Percentiles rank a stretch among this genome's conserved stretches.
Evolutionary conservation across 2,888 invertebrate genomes (phyloP).

Genomic region (Oscheius sp.): DNA sequence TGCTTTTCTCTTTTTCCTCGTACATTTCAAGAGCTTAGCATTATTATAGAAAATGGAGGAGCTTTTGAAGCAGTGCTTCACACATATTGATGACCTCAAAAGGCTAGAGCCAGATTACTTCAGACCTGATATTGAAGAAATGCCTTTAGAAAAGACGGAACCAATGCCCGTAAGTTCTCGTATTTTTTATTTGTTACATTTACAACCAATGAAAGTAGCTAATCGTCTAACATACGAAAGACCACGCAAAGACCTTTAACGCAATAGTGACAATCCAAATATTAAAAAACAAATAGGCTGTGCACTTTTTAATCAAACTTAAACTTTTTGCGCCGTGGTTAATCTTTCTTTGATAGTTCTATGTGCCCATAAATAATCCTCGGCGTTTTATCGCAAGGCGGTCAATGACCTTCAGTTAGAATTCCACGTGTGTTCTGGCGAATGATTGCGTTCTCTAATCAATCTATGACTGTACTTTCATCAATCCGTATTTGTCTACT

Average conservation of each 20-base stretch:
- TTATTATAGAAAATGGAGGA: too few species aligned
- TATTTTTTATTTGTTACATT: too few species aligned
- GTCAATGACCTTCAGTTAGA: conserved; percentile 5
- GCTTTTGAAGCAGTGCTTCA: conserved; percentile 8
- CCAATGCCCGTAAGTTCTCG: not conserved
- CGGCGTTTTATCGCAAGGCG: conserved; percentile 12
- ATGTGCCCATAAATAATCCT: conserved; percentile 10
- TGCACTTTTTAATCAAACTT: too few species aligned
- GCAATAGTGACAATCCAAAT: too few species aligned
- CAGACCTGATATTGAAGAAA: not conserved
- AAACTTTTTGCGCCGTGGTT: too few species aligned
- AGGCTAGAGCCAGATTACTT: conserved; percentile 25
- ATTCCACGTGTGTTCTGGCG: not conserved
- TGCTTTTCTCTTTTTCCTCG: too few species aligned
- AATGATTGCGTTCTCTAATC: not conserved
- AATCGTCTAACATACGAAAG: too few species aligned
- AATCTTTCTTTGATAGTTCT: not conserved
- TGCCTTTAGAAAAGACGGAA: not conserved
- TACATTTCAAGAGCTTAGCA: too few species aligned
- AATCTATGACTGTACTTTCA: not conserved
- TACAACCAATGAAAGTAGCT: too few species aligned
- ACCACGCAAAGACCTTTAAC: too few species aligned
- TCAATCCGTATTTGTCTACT: not conserved
- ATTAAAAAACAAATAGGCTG: too few species aligned
- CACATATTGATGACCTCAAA: conserved; percentile 28